Evolutionary conservation across 2,113 vertebrate genomes (phyloP).

Genomic region (Eulacestoma nigropectus): DNA sequence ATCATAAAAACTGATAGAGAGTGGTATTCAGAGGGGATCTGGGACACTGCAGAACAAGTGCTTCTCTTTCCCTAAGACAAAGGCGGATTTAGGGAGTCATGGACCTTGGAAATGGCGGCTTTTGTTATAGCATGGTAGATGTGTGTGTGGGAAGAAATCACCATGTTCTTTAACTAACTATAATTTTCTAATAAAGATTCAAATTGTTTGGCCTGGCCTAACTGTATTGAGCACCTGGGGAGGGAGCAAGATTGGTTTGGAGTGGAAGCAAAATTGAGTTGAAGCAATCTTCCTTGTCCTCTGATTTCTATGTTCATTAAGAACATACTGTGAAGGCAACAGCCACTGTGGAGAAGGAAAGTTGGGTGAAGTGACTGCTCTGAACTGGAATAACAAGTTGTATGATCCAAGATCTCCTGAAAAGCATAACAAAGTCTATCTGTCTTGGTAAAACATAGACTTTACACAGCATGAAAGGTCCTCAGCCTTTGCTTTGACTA

Average conservation of each 20-base stretch:
- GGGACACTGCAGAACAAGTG: background rate
- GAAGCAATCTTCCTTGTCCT: background rate
- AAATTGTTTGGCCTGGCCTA: background rate
- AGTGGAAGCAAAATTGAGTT: background rate
- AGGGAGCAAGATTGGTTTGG: background rate
- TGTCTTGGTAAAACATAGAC: background rate
- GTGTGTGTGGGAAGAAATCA: background rate
- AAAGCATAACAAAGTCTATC: background rate
- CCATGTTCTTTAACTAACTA: background rate
- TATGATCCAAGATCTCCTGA: background rate
- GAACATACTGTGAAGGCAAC: background rate
- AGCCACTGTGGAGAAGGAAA: background rate
- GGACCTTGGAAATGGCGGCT: background rate
- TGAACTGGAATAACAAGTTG: background rate
- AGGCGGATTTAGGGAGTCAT: background rate
- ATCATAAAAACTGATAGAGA: background rate
- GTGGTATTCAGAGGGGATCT: background rate
- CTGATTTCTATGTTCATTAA: background rate
- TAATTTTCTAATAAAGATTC: background rate
- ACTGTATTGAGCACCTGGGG: background rate
- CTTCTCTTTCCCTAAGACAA: background rate
- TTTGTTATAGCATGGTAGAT: background rate
- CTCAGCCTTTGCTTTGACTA: background rate
- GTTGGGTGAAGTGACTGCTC: background rate
- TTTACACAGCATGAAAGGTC: background rate